A percentile compares a stretch with the other conserved stretches of the same genome.
These are phyloP conservation scores for Prunella strophiata DNA, from an alignment of 2,797 vertebrate genomes.

Conservation along the genomic window DNA sequence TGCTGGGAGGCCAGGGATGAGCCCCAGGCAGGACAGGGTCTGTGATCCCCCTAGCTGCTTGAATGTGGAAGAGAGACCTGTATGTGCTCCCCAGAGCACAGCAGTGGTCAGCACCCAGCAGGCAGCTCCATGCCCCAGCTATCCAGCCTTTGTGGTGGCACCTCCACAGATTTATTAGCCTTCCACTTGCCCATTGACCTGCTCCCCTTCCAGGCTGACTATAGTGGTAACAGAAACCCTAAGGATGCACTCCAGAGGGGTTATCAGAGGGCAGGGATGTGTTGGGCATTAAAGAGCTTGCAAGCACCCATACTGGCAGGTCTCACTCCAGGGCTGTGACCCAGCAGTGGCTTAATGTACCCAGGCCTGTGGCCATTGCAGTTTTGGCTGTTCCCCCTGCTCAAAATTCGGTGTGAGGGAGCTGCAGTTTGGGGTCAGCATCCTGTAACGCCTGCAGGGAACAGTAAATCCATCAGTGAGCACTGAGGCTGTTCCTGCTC, in stretches of 20 bases:
- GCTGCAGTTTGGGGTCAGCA: not conserved
- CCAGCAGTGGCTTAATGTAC: not conserved
- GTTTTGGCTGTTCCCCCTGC: not conserved
- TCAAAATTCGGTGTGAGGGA: not conserved
- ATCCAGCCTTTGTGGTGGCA: not conserved
- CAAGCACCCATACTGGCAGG: not conserved
- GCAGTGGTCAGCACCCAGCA: not conserved
- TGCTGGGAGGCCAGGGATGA: not conserved
- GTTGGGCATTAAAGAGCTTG: not conserved
- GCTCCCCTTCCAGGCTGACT: not conserved
- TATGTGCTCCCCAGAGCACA: not conserved
- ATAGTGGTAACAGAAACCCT: not conserved
- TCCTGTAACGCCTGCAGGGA: not conserved
- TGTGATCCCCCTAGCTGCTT: not conserved
- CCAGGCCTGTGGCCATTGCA: not conserved
- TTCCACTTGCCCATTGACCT: not conserved
- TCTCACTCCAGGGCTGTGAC: not conserved
- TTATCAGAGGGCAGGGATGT: not conserved
- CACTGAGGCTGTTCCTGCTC: not conserved
- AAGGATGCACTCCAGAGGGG: not conserved
- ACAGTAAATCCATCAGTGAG: not conserved
- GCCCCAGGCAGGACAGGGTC: not conserved
- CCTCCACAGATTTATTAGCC: not conserved
- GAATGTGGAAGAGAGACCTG: not conserved
- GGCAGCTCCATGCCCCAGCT: not conserved